Base-by-base conservation (phyloP, 2,113 vertebrate species). In the Nanorana parkeri region DNA sequence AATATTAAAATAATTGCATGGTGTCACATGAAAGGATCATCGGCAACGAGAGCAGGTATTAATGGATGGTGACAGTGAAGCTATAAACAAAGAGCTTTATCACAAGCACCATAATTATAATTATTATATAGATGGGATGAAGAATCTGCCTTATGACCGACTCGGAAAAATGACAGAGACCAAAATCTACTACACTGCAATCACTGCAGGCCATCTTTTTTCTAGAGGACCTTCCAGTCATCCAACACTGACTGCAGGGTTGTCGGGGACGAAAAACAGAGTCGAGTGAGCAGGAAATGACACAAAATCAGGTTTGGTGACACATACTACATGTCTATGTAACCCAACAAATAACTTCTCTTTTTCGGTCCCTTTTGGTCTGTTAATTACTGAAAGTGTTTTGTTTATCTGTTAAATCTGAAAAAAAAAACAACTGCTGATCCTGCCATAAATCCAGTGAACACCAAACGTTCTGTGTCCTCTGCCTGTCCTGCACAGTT, bases 81-180 rank as follows among this genome's bases (percentile, higher is more conserved):
- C 51, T 32, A 21, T n/a, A n/a, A 2, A 61, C 16, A 60, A 20
- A 19, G 1, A 28, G 55, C 55, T 60, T 60, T 61, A 61, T 60
- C 41, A 41, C n/a, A 29, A 26, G 20, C 55, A 60, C 3, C 58
- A 58, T 74, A 60, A 74, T 60, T 21, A 58, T 32, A 28, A 73
- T 73, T 73, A 73, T 73, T 73, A 56, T 56, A 29, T 11, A 73
- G 69, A 24, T 15, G 16, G 23, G 47, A 72, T 6, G 52, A 36
- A 74, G 13, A 28, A 74, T 7, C 71, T 21, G 20, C 54, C 71
- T 74, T 17, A 15, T 74, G 21, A 58, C 21, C 7, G 4, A 29
- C 7, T 29, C 68, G 19, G 51, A 3, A 52, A 56, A n/a, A 28
- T 29, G 32, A 32, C 13, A 54, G 52, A 58, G 32, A 74, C 52